These are phyloP conservation scores for Peromyscus nudipes DNA, from an alignment of 2,797 vertebrate genomes.

Conservation along the genomic window DNA sequence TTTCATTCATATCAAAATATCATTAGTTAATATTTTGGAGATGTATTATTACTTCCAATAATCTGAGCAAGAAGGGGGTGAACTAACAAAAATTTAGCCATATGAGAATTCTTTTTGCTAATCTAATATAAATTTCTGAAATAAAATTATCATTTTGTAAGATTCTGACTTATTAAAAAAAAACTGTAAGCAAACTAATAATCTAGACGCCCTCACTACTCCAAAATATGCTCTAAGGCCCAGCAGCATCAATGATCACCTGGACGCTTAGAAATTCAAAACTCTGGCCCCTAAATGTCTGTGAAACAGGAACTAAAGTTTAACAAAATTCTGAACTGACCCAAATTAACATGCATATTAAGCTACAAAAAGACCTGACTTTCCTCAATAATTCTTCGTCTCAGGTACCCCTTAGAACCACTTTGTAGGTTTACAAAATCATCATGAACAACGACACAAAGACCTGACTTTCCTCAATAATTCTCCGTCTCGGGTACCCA, in stretches of 20 bases:
- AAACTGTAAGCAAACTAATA: conserved; percentile 3
- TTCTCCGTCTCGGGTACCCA: neutral
- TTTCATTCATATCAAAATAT: conserved; percentile 57
- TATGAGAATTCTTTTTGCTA: conserved; percentile 49
- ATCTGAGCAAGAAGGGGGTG: neutral
- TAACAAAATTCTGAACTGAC: conserved; percentile 41
- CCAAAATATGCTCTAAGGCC: conserved; percentile 30
- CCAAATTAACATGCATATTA: neutral
- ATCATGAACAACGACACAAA: neutral
- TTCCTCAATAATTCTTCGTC: conserved; percentile 47
- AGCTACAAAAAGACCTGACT: conserved; percentile 32
- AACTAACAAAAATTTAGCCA: conserved; percentile 40
- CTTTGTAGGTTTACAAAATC: neutral
- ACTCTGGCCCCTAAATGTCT: conserved; percentile 1
- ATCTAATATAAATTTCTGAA: conserved; percentile 57
- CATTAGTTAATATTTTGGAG: neutral
- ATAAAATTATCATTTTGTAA: conserved; percentile 65
- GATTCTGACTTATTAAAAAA: neutral
- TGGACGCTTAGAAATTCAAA: neutral
- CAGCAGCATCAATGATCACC: neutral
- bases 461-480: conserved; percentile 45
- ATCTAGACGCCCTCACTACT: neutral
- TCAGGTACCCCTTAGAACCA: neutral
- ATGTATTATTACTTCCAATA: conserved; percentile 19
- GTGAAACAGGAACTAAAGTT: neutral